Conservation (phyloP, 2,888 invertebrate species). For the Pseudococcus viburni region DNA sequence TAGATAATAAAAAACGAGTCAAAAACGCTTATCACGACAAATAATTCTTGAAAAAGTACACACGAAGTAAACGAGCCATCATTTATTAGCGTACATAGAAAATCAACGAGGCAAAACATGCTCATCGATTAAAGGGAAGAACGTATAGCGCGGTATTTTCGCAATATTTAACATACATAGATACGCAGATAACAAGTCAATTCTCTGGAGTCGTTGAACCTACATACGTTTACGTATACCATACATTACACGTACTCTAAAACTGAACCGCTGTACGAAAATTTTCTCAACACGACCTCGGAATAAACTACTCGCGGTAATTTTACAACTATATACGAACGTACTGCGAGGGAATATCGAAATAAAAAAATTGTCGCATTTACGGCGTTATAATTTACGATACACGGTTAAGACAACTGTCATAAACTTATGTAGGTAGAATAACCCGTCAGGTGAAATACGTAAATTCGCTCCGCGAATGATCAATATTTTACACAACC, state of each 20-base stretch:
- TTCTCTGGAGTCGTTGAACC: conserved; percentile 21
- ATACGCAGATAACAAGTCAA: neutral
- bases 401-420: conserved; percentile 34
- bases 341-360: neutral
- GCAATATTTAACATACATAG: conserved; percentile 10
- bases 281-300: conserved; percentile 9
- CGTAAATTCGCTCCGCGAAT: neutral
- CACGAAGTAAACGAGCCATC: neutral
- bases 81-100: neutral
- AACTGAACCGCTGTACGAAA: neutral
- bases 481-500: conserved; percentile 16
- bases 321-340: neutral
- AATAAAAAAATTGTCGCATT: conserved; percentile 24
- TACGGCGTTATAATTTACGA: conserved; percentile 32
- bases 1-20: too few species aligned
- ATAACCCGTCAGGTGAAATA: neutral
- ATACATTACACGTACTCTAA: neutral
- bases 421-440: conserved; percentile 22
- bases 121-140: conserved; percentile 26
- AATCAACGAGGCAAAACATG: conserved; percentile 34
- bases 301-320: conserved; percentile 1
- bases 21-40: neutral
- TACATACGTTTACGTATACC: neutral
- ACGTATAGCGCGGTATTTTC: neutral
- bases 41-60: neutral